Conservation (phyloP, 2,888 invertebrate genomes). For the Tinea trinotella region DNA sequence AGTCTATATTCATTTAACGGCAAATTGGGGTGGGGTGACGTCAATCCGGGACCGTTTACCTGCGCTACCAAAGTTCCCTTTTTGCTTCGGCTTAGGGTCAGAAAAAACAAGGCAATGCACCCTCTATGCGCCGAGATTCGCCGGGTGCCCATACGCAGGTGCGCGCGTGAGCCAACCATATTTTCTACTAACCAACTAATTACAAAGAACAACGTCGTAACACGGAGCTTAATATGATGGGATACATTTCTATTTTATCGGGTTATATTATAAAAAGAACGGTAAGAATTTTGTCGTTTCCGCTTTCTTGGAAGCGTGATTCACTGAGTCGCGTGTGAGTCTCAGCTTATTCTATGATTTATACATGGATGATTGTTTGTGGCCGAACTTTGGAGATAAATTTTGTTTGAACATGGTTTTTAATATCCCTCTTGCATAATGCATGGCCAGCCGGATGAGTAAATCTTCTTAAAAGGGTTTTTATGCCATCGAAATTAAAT, state of each 20-base stretch:
- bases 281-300: constrained; percentile 62
- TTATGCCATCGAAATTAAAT: constrained; percentile 29
- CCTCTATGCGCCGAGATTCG: constrained; percentile 48
- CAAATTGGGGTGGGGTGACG: background rate
- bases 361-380: constrained; percentile 42
- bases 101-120: constrained; percentile 36
- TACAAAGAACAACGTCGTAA: constrained; percentile 41
- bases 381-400: constrained; percentile 10
- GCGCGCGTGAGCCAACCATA: constrained; percentile 30
- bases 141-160: constrained; percentile 63
- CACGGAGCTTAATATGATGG: background rate
- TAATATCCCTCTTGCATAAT: constrained; percentile 44
- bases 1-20: background rate
- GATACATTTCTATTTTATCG: constrained; percentile 31
- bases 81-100: constrained; percentile 27
- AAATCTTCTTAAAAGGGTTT: constrained; percentile 38
- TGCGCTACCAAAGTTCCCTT: constrained; percentile 32
- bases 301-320: constrained; percentile 66
- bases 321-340: constrained; percentile 52
- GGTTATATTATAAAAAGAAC: constrained; percentile 51
- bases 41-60: constrained; percentile 48
- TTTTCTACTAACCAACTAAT: constrained; percentile 38
- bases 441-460: constrained; percentile 20
- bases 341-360: constrained; percentile 40
- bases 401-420: constrained; percentile 30